phyloP scores from a whole-genome alignment of 2,113 vertebrate genomes.

The Equus quagga region DNA sequence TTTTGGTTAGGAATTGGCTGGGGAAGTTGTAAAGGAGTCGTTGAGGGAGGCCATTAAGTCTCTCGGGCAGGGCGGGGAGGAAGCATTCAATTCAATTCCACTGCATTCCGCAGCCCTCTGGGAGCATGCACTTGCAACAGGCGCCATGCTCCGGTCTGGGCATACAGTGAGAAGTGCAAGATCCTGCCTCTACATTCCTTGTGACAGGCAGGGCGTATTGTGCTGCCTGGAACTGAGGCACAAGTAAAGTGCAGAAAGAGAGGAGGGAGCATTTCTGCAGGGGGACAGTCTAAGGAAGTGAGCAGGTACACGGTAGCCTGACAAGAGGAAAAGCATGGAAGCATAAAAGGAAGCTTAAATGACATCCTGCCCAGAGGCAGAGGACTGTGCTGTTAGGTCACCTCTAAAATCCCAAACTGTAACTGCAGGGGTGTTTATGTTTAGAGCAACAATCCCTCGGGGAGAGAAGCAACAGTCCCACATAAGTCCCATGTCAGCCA shows the following conservation, averaged over 20 bases:
- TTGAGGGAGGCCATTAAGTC: too few relatives aligned
- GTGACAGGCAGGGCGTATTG: accelerated
- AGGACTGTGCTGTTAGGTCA: neutral
- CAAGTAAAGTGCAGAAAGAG: neutral
- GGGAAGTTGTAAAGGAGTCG: neutral
- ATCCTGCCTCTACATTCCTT: neutral
- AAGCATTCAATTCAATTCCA: neutral
- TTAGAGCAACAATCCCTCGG: neutral
- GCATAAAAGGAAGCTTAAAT: neutral
- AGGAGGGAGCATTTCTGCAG: neutral
- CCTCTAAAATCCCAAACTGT: neutral
- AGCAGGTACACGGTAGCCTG: neutral
- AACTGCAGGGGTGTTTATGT: neutral
- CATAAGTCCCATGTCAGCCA: neutral
- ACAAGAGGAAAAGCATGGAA: neutral
- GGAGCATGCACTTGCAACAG: neutral
- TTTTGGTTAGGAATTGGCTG: neutral
- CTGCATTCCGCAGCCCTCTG: neutral
- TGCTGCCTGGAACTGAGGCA: neutral
- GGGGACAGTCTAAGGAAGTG: neutral
- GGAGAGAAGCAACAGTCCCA: neutral
- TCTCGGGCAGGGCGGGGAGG: neutral
- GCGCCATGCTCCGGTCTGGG: neutral
- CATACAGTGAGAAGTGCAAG: neutral
- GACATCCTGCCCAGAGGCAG: neutral